A percentile compares a stretch with the other conserved stretches of the same genome.
These are phyloP conservation scores for Ranitomeya variabilis DNA, from an alignment of 2,113 vertebrate species.

Conservation along the genomic window DNA sequence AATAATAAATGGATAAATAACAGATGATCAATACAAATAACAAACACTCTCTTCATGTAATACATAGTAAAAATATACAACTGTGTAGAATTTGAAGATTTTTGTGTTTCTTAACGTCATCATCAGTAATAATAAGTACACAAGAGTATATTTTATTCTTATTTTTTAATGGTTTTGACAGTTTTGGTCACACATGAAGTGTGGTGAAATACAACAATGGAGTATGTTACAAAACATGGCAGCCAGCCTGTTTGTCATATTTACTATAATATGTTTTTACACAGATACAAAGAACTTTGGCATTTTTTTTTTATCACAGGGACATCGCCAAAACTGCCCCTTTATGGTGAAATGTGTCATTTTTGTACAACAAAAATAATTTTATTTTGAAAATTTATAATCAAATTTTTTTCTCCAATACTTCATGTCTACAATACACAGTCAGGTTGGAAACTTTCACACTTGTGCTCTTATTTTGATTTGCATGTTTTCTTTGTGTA, in stretches of 20 bases:
- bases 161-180: not conserved
- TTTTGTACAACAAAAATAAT: not conserved
- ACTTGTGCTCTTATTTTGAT: not conserved
- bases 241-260: not conserved
- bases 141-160: not conserved
- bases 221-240: not conserved
- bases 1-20: not conserved
- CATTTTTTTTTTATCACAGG: not conserved
- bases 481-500: not conserved
- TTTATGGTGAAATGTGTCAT: not conserved
- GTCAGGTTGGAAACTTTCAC: not conserved
- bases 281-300: not conserved
- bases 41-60: not conserved
- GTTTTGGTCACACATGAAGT: not conserved
- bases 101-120: not conserved
- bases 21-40: not conserved
- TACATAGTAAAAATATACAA: not conserved
- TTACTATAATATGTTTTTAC: not conserved
- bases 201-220: not conserved
- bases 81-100: not conserved
- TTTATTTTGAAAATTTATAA: not conserved
- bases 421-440: not conserved
- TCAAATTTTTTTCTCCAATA: not conserved
- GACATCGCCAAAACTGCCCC: not conserved
- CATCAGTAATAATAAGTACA: not conserved